phyloP scores from a whole-genome alignment of 2,113 vertebrate species.

The Chaetorhynchus papuensis region DNA sequence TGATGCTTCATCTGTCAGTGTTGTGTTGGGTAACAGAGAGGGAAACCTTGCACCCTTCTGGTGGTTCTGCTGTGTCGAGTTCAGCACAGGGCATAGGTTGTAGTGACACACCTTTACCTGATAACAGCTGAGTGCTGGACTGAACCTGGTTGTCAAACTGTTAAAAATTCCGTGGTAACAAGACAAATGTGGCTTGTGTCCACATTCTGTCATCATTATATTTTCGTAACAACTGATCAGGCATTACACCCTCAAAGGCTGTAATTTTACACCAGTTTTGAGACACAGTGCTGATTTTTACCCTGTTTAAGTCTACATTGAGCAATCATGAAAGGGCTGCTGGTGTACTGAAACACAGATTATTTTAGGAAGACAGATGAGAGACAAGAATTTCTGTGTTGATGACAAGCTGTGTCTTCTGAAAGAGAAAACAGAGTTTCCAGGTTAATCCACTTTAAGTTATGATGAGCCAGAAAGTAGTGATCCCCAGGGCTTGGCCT shows the following conservation, averaged over 20 bases:
- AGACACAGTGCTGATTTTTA: neutral
- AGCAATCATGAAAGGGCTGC: neutral
- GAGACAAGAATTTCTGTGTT: neutral
- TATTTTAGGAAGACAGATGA: neutral
- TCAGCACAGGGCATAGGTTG: fast-evolving
- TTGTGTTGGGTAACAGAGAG: neutral
- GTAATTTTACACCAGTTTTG: neutral
- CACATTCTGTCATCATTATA: fast-evolving
- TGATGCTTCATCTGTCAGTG: neutral
- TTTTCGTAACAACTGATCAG: neutral
- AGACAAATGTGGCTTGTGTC: neutral
- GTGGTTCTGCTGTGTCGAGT: fast-evolving
- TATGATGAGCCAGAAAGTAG: neutral
- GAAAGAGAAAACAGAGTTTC: neutral
- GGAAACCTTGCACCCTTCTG: neutral
- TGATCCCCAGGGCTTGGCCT: neutral
- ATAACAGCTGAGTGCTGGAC: too few species aligned
- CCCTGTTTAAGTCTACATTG: fast-evolving
- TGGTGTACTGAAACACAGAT: neutral
- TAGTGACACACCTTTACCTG: neutral
- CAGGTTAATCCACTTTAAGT: neutral
- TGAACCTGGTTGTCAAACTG: too few species aligned
- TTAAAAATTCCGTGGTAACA: neutral
- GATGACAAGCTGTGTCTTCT: neutral
- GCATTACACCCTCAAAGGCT: neutral